These are phyloP conservation scores for Oryzias celebensis DNA, from an alignment of 2,113 vertebrate genomes.

Conservation along the genomic window DNA sequence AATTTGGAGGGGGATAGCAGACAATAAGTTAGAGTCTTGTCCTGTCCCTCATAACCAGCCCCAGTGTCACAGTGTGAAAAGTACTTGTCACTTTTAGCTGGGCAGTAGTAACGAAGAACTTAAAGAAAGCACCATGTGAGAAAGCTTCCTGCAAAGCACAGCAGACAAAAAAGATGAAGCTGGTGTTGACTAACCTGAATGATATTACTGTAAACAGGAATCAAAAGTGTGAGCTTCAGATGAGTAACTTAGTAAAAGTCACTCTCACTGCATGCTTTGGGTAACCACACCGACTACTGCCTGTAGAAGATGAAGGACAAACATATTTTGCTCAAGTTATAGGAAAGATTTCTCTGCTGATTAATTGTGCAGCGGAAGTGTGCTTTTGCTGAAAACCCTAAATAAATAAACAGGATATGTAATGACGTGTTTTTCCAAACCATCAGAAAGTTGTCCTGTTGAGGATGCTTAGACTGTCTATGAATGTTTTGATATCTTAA, in stretches of 20 bases:
- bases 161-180: constrained; percentile 72
- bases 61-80: neutral
- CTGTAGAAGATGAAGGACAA: constrained; percentile 1
- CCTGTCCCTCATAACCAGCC: too few species aligned
- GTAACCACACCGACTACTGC: constrained; percentile 17
- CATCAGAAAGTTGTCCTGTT: constrained; percentile 46
- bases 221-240: constrained; percentile 61
- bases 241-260: constrained; percentile 72
- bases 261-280: constrained; percentile 53
- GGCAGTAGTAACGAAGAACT: constrained; percentile 4
- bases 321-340: constrained; percentile 26
- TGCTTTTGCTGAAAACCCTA: constrained; percentile 44
- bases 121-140: neutral
- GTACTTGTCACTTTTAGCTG: neutral
- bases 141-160: constrained; percentile 1
- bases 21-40: too few species aligned
- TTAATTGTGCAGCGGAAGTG: constrained; percentile 41
- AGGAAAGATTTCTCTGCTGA: constrained; percentile 48
- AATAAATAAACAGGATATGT: constrained; percentile 75
- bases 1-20: neutral
- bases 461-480: constrained; percentile 53
- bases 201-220: constrained; percentile 66
- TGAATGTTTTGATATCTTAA: constrained; percentile 64
- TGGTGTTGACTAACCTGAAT: constrained; percentile 45
- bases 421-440: constrained; percentile 73